A percentile compares a stretch with the other conserved stretches of the same genome.
Evolutionary conservation across 2,888 invertebrate genomes (phyloP).

Genomic region (Oxycera nigricornis): DNA sequence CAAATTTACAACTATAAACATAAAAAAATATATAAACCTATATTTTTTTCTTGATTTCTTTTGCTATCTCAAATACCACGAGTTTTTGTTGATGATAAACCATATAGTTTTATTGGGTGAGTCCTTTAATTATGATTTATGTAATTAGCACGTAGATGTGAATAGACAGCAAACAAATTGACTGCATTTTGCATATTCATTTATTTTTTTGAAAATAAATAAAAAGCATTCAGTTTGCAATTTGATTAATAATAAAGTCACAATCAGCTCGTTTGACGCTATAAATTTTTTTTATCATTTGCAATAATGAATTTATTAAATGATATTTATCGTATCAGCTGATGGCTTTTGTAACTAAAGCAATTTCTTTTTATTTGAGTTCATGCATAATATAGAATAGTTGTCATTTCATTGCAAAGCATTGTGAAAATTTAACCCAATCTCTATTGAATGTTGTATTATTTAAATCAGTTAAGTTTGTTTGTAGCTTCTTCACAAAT

Average conservation of each 20-base stretch:
- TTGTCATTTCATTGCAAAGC: too few relatives aligned
- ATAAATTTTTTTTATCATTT: not conserved
- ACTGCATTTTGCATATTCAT: not conserved
- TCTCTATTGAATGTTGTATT: too few relatives aligned
- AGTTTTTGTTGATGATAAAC: slow-evolving; percentile 46
- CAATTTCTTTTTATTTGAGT: too few relatives aligned
- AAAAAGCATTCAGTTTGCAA: too few relatives aligned
- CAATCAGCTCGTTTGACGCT: not conserved
- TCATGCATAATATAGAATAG: too few relatives aligned
- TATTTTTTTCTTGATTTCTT: slow-evolving; percentile 42
- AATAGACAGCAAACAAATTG: not conserved
- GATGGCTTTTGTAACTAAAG: too few relatives aligned
- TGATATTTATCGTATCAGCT: too few relatives aligned
- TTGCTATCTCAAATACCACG: slow-evolving; percentile 44
- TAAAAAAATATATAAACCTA: slow-evolving; percentile 1
- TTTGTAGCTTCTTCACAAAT: too few relatives aligned
- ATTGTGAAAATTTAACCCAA: too few relatives aligned
- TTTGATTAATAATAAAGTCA: not conserved
- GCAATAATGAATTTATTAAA: too few relatives aligned
- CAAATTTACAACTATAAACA: not conserved
- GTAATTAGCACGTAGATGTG: slow-evolving; percentile 9
- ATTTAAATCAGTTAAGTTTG: too few relatives aligned
- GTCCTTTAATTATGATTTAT: slow-evolving; percentile 42
- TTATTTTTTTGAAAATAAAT: too few relatives aligned
- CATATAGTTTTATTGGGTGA: slow-evolving; percentile 47